Base-by-base conservation (phyloP, 2,888 invertebrate genomes). In the Dermolepida albohirtum region DNA sequence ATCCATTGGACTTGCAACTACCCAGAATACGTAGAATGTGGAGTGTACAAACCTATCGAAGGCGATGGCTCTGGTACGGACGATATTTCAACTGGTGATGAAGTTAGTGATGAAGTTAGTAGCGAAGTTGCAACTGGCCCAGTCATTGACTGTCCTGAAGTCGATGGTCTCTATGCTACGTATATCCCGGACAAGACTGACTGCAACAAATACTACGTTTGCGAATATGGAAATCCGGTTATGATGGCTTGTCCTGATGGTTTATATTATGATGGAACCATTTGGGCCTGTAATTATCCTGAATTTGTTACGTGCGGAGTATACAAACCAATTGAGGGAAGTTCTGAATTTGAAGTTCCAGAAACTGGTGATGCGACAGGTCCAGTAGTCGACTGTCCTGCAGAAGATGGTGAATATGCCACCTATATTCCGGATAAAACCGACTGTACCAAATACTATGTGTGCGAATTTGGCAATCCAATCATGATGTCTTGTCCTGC, bases 131-230 rank as follows among this genome's bases (percentile, higher is more conserved):
- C 44, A 55, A 27, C 54, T 4, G 55, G 41, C 14, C 55, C 55
- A 1, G 10, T 47, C 2, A 8, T 55, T 16, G 17, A n/a, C 2
- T 66, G 66, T 17, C 47, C 55, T 11, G 63, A 47, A 63, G 17
- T 11, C n/a, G 39, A 40, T 6, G 39, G 16, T 2, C 12, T 14
- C 10, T 27, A 11, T 10, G 29, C 43, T 12, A 22, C n/a, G 6
- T 65, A 65, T 34, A 43, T 49, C n/a, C 57, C 66, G 0, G 66
- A 66, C 40, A 44, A 54, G 49, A 55, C 54, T 29, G 55, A 66
- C 12, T 66, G 66, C 22, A 34, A 27, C 1, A 29, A 39, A 7
- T 66, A 47, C 29, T 66, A 66, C 22, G 16, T 55, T 34, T 66
- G 66, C 55, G 47, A 44, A 2, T 39, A 34, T 2, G 55, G 59